These are phyloP conservation scores for zebrafish (Danio rerio) DNA, from an alignment of 2,113 vertebrate genomes.

Conservation along the genomic window GRCz12tu NC_133184.1:2523001-2523500, in stretches of 20 bases:
- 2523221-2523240: too few species aligned
- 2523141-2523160: too few species aligned
- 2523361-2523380: slow-evolving; percentile 77
- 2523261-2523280: slow-evolving; percentile 16
- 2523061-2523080: background rate
- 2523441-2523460: slow-evolving; percentile 73
- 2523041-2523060: slow-evolving; percentile 64
- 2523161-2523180: too few species aligned
- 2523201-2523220: too few species aligned
- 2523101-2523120: too few species aligned
- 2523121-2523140: too few species aligned
- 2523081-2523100: too few species aligned
- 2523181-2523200: too few species aligned
- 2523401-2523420: slow-evolving; percentile 65
- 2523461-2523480: slow-evolving; percentile 67
- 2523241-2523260: too few species aligned
- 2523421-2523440: slow-evolving; percentile 64
- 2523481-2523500: slow-evolving; percentile 64
- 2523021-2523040: slow-evolving; percentile 66
- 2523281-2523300: slow-evolving; percentile 27
- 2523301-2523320: slow-evolving; percentile 61
- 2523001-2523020: slow-evolving; percentile 59
- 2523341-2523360: slow-evolving; percentile 62
- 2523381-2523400: slow-evolving; percentile 66
- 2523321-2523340: slow-evolving; percentile 76